A percentile compares a stretch with the other conserved stretches of the same genome.
phyloP scores from a whole-genome alignment of 2,113 vertebrate genomes.

The Rhombomys opimus region DNA sequence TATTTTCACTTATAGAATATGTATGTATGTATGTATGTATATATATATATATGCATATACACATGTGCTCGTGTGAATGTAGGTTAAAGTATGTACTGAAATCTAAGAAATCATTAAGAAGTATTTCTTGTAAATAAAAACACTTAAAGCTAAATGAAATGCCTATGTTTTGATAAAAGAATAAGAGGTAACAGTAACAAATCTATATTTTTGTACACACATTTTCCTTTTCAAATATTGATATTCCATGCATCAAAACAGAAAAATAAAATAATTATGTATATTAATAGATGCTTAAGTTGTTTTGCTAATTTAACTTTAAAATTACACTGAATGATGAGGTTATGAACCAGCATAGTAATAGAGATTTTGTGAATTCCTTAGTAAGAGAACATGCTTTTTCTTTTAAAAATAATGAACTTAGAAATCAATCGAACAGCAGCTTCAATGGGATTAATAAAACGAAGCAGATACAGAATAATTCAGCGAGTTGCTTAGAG shows the following conservation, averaged over 20 bases:
- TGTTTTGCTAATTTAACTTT: background rate
- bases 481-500: background rate
- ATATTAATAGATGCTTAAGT: background rate
- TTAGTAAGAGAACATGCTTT: background rate
- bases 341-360: background rate
- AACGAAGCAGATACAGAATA: background rate
- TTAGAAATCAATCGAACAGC: background rate
- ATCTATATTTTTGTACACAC: background rate
- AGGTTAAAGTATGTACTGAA: background rate
- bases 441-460: background rate
- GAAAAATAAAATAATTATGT: background rate
- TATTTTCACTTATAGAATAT: background rate
- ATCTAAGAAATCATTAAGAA: slow-evolving; percentile 4
- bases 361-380: slow-evolving; percentile 35
- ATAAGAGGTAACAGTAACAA: background rate
- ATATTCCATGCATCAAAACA: background rate
- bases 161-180: slow-evolving; percentile 22
- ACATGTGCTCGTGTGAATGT: background rate
- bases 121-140: background rate
- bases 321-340: background rate
- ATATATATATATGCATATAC: too few relatives aligned
- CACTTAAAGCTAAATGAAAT: slow-evolving; percentile 24
- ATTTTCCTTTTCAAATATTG: background rate
- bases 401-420: background rate
- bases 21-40: background rate